These are phyloP conservation scores for Limonius californicus DNA, from an alignment of 1,140 invertebrate genomes.

Conservation along the genomic window DNA sequence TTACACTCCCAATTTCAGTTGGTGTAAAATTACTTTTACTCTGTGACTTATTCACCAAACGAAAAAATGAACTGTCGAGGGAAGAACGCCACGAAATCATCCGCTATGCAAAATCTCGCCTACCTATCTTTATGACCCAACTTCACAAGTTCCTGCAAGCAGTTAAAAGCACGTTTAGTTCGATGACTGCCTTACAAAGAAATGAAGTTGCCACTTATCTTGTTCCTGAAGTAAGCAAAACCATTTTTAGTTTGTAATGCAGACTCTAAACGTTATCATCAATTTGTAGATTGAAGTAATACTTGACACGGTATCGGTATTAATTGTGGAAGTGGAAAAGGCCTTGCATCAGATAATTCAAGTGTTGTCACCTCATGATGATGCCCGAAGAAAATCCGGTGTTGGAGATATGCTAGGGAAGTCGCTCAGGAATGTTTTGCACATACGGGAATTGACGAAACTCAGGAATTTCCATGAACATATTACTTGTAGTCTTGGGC, in stretches of 20 bases:
- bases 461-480: slow-evolving; percentile 53
- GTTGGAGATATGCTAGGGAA: slow-evolving; percentile 48
- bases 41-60: slow-evolving; percentile 59
- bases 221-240: slow-evolving; percentile 55
- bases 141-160: slow-evolving; percentile 57
- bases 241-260: neutral
- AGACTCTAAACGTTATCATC: too few species aligned
- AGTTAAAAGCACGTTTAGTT: slow-evolving; percentile 55
- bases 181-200: slow-evolving; percentile 54
- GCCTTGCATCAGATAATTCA: slow-evolving; percentile 55
- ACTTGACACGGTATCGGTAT: slow-evolving; percentile 51
- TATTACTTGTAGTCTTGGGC: slow-evolving; percentile 49
- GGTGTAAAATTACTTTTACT: slow-evolving; percentile 42
- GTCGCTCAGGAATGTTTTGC: slow-evolving; percentile 50
- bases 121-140: slow-evolving; percentile 62
- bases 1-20: too few species aligned
- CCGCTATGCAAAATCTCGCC: slow-evolving; percentile 59
- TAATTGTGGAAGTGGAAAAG: slow-evolving; percentile 52
- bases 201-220: slow-evolving; percentile 60
- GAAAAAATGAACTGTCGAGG: slow-evolving; percentile 53
- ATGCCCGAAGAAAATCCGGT: slow-evolving; percentile 26
- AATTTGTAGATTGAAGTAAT: slow-evolving; percentile 51
- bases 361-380: slow-evolving; percentile 43
- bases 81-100: slow-evolving; percentile 63
- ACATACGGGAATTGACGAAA: slow-evolving; percentile 51